Conservation (phyloP, 2,797 vertebrate genomes). For the Tauraco hartlaubi region DNA sequence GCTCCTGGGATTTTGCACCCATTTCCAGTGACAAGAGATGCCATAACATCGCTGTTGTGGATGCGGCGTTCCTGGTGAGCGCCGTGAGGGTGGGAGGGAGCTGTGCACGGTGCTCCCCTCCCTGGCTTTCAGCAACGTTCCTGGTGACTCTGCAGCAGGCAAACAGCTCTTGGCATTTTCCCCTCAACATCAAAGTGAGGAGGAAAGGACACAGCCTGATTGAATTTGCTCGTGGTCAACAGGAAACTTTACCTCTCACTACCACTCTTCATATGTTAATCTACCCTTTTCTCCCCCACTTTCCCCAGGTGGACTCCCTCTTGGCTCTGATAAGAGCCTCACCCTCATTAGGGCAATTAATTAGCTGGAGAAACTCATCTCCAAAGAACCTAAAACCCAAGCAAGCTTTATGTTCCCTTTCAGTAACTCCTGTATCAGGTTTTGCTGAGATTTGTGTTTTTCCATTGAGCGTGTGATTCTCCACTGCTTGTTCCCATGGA, state of each 20-base stretch:
- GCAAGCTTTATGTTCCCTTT: background rate
- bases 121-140: background rate
- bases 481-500: accelerated
- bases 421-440: background rate
- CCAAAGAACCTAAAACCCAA: background rate
- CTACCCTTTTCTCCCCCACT: background rate
- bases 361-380: background rate
- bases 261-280: background rate
- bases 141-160: background rate
- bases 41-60: background rate
- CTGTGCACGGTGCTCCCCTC: background rate
- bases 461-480: background rate
- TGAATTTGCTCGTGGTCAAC: constrained; percentile 32
- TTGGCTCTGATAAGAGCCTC: background rate
- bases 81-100: background rate
- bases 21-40: background rate
- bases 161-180: background rate
- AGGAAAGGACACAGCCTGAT: constrained; percentile 3
- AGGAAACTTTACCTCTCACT: constrained; percentile 8
- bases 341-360: background rate
- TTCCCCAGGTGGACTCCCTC: background rate
- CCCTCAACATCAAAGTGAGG: constrained; percentile 4
- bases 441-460: background rate
- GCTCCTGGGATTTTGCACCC: background rate
- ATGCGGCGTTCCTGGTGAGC: background rate